Conservation (phyloP, 2,797 vertebrate species). For the Aldrovandia affinis region DNA sequence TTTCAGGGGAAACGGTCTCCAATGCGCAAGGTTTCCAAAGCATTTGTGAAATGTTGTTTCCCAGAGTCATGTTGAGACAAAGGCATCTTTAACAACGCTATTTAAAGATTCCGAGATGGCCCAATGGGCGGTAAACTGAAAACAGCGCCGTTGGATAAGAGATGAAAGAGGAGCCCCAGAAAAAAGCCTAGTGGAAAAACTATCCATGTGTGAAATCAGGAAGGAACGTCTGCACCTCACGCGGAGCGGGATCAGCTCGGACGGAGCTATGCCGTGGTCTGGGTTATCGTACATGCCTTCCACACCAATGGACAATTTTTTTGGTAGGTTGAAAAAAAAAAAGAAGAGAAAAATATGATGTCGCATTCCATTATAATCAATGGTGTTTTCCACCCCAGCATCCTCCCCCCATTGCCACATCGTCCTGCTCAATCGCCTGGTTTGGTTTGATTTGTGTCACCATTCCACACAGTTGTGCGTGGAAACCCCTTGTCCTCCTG, state of each 20-base stretch:
- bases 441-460: too few species aligned
- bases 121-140: not conserved
- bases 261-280: not conserved
- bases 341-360: too few species aligned
- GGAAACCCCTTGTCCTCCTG: not conserved
- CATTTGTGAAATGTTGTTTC: not conserved
- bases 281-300: not conserved
- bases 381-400: not conserved
- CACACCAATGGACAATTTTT: not conserved
- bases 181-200: not conserved
- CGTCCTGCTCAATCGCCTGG: not conserved
- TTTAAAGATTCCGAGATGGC: not conserved
- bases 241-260: not conserved
- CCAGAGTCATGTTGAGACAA: not conserved
- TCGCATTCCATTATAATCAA: not conserved
- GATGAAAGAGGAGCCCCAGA: not conserved
- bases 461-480: not conserved
- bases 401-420: not conserved
- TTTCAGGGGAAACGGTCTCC: not conserved
- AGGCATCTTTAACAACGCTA: not conserved
- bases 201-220: not conserved
- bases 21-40: not conserved
- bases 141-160: not conserved
- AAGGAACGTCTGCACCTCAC: not conserved
- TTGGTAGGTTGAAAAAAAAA: not conserved